Evolutionary conservation across 1,140 invertebrate species (phyloP).

Genomic region (Ips typographus): DNA sequence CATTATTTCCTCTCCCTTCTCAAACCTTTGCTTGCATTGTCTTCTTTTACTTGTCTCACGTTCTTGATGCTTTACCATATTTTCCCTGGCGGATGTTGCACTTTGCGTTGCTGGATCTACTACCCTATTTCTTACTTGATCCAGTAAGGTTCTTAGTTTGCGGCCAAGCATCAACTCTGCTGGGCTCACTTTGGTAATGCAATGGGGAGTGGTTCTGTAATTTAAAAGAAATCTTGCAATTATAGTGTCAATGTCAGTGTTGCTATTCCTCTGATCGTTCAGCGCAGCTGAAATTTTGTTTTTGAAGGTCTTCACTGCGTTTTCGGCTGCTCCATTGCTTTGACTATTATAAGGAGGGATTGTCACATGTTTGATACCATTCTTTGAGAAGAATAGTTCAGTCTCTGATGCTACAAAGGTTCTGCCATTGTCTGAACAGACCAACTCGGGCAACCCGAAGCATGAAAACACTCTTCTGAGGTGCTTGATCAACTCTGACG

Average conservation of each 20-base stretch:
- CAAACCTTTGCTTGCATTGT: too few relatives aligned
- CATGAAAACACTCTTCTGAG: constrained; percentile 27
- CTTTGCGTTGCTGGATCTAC: too few relatives aligned
- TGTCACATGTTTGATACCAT: constrained; percentile 10
- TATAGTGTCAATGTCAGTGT: not conserved
- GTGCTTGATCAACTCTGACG: constrained; percentile 29
- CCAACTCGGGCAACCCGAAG: constrained; percentile 29
- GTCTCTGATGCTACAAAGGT: constrained; percentile 34
- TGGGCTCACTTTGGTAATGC: constrained; percentile 27
- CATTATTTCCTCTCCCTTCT: too few relatives aligned
- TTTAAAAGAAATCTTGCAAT: constrained; percentile 28
- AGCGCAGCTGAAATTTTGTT: not conserved
- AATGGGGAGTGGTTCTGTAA: constrained; percentile 30
- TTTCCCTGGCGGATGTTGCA: too few relatives aligned
- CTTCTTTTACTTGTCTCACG: too few relatives aligned
- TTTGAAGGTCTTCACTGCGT: constrained; percentile 26
- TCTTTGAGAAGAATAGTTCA: constrained; percentile 29
- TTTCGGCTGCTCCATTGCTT: constrained; percentile 25
- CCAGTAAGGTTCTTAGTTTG: too few relatives aligned
- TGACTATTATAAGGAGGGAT: constrained; percentile 23
- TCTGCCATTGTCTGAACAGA: constrained; percentile 33
- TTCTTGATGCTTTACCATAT: too few relatives aligned
- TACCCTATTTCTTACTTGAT: too few relatives aligned
- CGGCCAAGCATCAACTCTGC: constrained; percentile 24
- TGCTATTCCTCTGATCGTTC: not conserved